Percentiles rank a stretch among this genome's conserved stretches.
Conservation (phyloP, 1,140 invertebrate species). For the Lethocerus indicus region DNA sequence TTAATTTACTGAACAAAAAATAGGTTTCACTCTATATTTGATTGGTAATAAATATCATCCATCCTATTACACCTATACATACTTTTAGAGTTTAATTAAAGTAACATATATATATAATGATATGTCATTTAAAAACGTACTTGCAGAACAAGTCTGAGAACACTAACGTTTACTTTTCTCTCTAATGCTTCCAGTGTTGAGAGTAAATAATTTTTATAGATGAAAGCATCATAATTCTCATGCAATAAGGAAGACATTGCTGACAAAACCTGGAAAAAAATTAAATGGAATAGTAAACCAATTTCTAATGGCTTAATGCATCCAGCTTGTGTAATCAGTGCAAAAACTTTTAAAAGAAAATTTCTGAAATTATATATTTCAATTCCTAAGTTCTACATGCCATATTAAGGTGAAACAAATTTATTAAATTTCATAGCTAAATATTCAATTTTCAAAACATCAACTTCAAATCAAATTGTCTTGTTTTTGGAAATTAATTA, state of each 20-base stretch:
- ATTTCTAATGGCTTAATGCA: not conserved
- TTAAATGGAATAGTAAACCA: not conserved
- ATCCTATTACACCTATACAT: too few species aligned
- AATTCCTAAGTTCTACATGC: too few species aligned
- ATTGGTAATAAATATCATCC: too few species aligned
- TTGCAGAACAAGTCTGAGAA: constrained; percentile 18
- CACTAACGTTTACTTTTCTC: constrained; percentile 15
- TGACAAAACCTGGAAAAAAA: constrained; percentile 10
- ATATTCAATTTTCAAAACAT: not conserved
- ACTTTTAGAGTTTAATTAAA: too few species aligned
- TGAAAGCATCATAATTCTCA: constrained; percentile 4
- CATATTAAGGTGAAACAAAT: not conserved
- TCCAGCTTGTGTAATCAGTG: not conserved
- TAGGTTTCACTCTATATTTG: too few species aligned
- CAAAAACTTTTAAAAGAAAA: not conserved
- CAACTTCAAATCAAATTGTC: not conserved
- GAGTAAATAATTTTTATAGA: constrained; percentile 11
- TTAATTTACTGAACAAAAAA: too few species aligned
- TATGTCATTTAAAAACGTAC: too few species aligned
- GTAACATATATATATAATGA: too few species aligned
- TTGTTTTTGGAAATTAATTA: not conserved
- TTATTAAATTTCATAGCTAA: not conserved
- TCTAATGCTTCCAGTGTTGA: constrained; percentile 14
- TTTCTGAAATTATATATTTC: too few species aligned
- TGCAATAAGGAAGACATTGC: not conserved